phyloP scores from a whole-genome alignment of 1,140 invertebrate genomes.

The Pseudomyrmex dendroicus region DNA sequence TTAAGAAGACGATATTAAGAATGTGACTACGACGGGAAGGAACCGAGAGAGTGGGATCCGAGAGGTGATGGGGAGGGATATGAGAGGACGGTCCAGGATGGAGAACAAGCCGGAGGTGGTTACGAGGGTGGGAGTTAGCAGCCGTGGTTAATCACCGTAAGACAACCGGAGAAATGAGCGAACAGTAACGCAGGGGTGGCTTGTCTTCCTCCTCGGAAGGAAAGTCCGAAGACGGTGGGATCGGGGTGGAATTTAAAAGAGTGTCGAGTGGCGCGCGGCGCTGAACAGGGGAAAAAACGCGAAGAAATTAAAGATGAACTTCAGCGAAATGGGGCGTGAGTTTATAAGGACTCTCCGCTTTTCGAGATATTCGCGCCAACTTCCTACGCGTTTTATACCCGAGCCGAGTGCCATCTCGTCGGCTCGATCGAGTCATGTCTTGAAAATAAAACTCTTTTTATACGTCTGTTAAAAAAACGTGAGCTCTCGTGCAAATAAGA shows the following conservation, averaged over 20 bases:
- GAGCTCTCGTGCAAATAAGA: neutral
- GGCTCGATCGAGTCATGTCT: slow-evolving; percentile 49
- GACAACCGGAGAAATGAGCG: slow-evolving; percentile 85
- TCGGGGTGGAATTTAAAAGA: slow-evolving; percentile 83
- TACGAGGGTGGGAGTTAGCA: slow-evolving; percentile 74
- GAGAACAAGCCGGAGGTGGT: slow-evolving; percentile 69
- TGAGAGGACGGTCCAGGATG: slow-evolving; percentile 52
- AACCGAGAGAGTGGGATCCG: slow-evolving; percentile 66
- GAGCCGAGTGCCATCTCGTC: slow-evolving; percentile 35
- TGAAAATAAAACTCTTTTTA: slow-evolving; percentile 41
- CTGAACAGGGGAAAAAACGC: slow-evolving; percentile 78
- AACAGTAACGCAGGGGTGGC: slow-evolving; percentile 80
- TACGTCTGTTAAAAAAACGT: neutral
- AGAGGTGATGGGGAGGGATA: slow-evolving; percentile 32
- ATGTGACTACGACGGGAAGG: slow-evolving; percentile 81
- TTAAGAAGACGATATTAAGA: slow-evolving; percentile 85
- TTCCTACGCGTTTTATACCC: slow-evolving; percentile 62
- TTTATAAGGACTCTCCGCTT: slow-evolving; percentile 81
- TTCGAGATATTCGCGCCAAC: slow-evolving; percentile 57
- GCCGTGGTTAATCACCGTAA: slow-evolving; percentile 85
- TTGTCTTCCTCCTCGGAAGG: slow-evolving; percentile 59
- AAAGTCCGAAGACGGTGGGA: slow-evolving; percentile 64
- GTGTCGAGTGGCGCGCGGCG: slow-evolving; percentile 80
- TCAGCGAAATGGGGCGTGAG: slow-evolving; percentile 84
- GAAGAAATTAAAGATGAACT: slow-evolving; percentile 86